Conservation (phyloP, 2,797 vertebrate genomes). For the Acanthiza pusilla region DNA sequence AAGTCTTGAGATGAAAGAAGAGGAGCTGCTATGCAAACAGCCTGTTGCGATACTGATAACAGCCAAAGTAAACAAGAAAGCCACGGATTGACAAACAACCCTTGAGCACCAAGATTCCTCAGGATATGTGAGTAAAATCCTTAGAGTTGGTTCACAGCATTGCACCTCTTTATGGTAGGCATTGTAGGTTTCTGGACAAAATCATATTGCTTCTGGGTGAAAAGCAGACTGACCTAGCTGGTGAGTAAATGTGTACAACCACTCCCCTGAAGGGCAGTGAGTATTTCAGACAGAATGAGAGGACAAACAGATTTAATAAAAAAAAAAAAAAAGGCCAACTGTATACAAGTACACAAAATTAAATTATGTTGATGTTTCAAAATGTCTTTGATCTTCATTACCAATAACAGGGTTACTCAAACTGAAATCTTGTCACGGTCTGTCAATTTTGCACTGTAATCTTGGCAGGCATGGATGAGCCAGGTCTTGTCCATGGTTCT, state of each 20-base stretch:
- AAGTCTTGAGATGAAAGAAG: not conserved
- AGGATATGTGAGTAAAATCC: not conserved
- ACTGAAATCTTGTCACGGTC: not conserved
- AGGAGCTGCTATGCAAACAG: not conserved
- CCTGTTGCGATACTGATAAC: constrained; percentile 12
- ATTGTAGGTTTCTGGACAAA: not conserved
- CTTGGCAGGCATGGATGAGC: not conserved
- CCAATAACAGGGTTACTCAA: not conserved
- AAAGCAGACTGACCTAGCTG: not conserved
- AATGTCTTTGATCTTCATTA: not conserved
- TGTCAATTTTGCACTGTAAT: not conserved
- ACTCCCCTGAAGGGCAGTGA: not conserved
- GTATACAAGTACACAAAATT: not conserved
- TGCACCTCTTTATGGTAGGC: not conserved
- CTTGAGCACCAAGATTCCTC: not conserved
- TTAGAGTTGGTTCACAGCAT: not conserved
- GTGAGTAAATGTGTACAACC: not conserved
- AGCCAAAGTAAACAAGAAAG: constrained; percentile 20
- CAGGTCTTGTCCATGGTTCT: not conserved
- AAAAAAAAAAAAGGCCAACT: too few species aligned
- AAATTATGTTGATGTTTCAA: not conserved
- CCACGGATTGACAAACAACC: not conserved
- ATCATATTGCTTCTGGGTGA: not conserved
- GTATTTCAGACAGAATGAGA: not conserved
- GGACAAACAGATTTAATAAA: too few species aligned